Evolutionary conservation across 2,888 invertebrate genomes (phyloP).

Genomic region (Nephrotoma guestfalica): DNA sequence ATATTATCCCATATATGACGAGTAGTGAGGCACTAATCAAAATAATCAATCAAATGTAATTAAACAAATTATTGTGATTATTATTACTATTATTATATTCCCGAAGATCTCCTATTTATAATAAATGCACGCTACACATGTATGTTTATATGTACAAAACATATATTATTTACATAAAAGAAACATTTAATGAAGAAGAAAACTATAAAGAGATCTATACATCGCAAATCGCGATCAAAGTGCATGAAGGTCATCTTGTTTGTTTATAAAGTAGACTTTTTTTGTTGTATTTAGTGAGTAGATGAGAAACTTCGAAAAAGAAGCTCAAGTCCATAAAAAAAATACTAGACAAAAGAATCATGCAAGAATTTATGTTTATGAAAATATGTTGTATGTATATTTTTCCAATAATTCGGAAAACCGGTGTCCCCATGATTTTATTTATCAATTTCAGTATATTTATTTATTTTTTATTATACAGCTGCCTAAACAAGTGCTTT

Average conservation of each 20-base stretch:
- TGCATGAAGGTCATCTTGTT: constrained; percentile 6
- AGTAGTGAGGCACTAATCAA: not conserved
- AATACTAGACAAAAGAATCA: not conserved
- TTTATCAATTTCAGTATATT: not conserved
- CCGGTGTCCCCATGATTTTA: constrained; percentile 1
- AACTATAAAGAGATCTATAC: not conserved
- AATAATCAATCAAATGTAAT: not conserved
- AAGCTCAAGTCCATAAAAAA: not conserved
- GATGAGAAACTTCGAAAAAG: not conserved
- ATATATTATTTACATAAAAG: not conserved
- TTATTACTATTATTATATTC: not conserved
- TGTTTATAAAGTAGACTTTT: not conserved
- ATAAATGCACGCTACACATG: not conserved
- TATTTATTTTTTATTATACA: not conserved
- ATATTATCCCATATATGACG: not conserved
- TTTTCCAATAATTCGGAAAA: not conserved
- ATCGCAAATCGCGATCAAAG: constrained; percentile 4
- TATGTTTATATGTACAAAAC: not conserved
- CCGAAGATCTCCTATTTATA: not conserved
- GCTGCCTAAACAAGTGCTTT: not conserved
- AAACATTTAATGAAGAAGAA: not conserved
- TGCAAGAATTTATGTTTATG: not conserved
- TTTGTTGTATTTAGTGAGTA: not conserved
- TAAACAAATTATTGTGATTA: not conserved
- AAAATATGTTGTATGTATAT: not conserved